phyloP scores from a whole-genome alignment of 2,113 vertebrate species.

The Podarcis muralis region DNA sequence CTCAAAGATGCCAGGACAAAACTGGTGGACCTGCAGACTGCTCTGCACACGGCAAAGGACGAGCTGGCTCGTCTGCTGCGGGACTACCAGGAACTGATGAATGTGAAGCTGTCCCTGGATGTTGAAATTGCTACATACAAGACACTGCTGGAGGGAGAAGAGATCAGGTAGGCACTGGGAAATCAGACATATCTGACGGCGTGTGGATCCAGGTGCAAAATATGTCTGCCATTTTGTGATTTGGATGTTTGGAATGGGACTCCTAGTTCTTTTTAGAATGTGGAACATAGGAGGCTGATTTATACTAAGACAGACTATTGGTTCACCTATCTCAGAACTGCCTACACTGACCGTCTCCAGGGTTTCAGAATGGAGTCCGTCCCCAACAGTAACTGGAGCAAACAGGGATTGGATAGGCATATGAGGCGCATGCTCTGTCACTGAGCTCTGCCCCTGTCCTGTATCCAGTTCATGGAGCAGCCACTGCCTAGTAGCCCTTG shows the following conservation, averaged over 20 bases:
- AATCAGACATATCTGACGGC: neutral
- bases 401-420: too few relatives aligned
- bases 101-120: slow-evolving; percentile 72
- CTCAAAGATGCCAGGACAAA: slow-evolving; percentile 63
- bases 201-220: neutral
- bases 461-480: neutral
- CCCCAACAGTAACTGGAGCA: too few relatives aligned
- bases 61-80: slow-evolving; percentile 65
- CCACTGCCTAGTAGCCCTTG: neutral
- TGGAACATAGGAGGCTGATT: too few relatives aligned
- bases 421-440: too few relatives aligned
- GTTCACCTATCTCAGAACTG: too few relatives aligned
- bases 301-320: too few relatives aligned
- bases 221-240: neutral
- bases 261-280: too few relatives aligned
- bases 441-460: too few relatives aligned
- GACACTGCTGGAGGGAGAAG: slow-evolving; percentile 75
- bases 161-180: slow-evolving; percentile 60
- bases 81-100: slow-evolving; percentile 74
- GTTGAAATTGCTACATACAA: slow-evolving; percentile 79
- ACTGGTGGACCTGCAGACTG: slow-evolving; percentile 63
- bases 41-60: slow-evolving; percentile 63
- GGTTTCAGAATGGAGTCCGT: too few relatives aligned
- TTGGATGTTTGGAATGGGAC: neutral
- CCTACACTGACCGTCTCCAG: too few relatives aligned